Evolutionary conservation across 2,888 invertebrate genomes (phyloP).

Genomic region (Dermolepida albohirtum): DNA sequence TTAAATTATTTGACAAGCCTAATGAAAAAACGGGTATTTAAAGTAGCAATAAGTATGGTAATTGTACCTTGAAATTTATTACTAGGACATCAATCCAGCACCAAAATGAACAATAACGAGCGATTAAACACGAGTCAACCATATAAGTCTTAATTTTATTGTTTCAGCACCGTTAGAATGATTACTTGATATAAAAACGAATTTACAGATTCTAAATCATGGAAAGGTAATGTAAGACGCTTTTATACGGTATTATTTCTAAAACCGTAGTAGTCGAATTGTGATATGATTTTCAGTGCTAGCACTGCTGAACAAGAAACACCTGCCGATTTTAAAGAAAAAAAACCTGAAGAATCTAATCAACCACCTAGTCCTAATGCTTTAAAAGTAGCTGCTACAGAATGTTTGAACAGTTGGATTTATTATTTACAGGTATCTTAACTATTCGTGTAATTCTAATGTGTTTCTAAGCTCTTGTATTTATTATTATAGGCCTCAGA

Average conservation of each 20-base stretch:
- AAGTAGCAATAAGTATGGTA: conserved; percentile 27
- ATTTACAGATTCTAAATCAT: conserved; percentile 4
- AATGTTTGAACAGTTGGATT: conserved; percentile 65
- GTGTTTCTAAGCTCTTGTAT: not conserved
- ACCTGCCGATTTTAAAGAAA: conserved; percentile 35
- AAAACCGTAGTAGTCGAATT: not conserved
- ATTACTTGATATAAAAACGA: conserved; percentile 30
- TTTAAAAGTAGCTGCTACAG: conserved; percentile 64
- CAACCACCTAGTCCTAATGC: conserved; percentile 64
- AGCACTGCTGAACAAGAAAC: conserved; percentile 33
- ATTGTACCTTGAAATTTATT: conserved; percentile 9
- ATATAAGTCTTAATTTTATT: conserved; percentile 15
- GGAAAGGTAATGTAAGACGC: conserved; percentile 13
- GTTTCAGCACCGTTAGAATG: conserved; percentile 21
- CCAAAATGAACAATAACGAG: conserved; percentile 31
- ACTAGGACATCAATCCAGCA: not conserved
- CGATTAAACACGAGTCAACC: conserved; percentile 1
- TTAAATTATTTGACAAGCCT: conserved; percentile 15
- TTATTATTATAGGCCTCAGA: not conserved
- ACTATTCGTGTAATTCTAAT: not conserved
- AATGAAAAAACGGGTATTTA: conserved; percentile 29
- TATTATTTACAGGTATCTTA: conserved; percentile 63
- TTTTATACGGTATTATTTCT: not conserved
- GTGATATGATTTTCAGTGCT: conserved; percentile 16
- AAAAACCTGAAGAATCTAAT: conserved; percentile 52